These are phyloP conservation scores for Mormyrus lacerda DNA, from an alignment of 2,113 vertebrate species.

Conservation along the genomic window DNA sequence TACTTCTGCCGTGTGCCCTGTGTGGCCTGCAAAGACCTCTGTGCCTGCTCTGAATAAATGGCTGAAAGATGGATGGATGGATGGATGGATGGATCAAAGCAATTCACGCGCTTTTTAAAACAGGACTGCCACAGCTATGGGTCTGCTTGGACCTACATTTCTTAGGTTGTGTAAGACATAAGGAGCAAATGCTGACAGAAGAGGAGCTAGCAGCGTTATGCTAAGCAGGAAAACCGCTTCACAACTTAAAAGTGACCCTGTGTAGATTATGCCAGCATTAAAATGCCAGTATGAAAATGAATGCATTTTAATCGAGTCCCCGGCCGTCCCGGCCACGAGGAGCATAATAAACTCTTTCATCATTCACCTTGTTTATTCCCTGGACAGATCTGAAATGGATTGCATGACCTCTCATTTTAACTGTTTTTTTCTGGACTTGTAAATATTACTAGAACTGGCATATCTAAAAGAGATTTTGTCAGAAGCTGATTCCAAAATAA, in stretches of 20 bases:
- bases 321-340: neutral
- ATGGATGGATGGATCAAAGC: neutral
- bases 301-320: conserved; percentile 1
- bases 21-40: neutral
- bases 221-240: neutral
- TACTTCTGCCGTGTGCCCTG: neutral
- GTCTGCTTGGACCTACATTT: neutral
- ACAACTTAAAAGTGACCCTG: neutral
- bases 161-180: neutral
- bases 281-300: neutral
- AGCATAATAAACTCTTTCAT: neutral
- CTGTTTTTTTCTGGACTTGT: neutral
- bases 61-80: neutral
- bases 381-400: neutral
- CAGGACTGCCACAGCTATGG: neutral
- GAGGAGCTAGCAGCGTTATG: neutral
- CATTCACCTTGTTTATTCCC: neutral
- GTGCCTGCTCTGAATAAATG: neutral
- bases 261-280: neutral
- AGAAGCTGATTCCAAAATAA: neutral
- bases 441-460: neutral
- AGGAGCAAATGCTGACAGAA: neutral
- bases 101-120: neutral
- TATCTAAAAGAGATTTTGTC: neutral
- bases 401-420: neutral